Conservation (phyloP, 92 coral and sea anemone species). For the Plumapathes pennacea region DNA sequence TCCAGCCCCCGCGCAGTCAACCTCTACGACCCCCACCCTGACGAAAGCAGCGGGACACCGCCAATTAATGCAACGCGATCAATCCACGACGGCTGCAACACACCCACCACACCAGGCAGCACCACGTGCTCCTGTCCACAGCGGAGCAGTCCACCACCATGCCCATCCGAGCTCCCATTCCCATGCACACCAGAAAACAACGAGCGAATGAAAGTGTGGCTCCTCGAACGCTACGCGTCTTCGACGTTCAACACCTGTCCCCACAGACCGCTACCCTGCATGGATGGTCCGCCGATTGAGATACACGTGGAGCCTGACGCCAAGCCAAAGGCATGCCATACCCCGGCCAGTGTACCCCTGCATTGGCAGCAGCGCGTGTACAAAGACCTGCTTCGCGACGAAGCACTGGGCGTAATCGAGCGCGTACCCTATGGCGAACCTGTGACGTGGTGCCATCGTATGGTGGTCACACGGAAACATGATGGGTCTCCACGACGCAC, state of each 20-base stretch:
- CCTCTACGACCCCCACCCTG: neutral
- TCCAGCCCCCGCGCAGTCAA: neutral
- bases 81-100: conserved; percentile 17
- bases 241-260: conserved; percentile 62
- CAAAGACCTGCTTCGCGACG: conserved; percentile 59
- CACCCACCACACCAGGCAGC: conserved; percentile 2
- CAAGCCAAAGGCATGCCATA: conserved; percentile 56
- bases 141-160: conserved; percentile 7
- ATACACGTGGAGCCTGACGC: conserved; percentile 28
- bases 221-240: conserved; percentile 48
- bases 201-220: conserved; percentile 37
- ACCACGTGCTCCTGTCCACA: conserved; percentile 43
- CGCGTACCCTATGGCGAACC: conserved; percentile 67
- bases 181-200: conserved; percentile 37
- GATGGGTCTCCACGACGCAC: conserved; percentile 71
- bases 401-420: conserved; percentile 65
- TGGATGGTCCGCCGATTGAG: conserved; percentile 29
- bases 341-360: conserved; percentile 42
- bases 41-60: neutral
- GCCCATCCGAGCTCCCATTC: conserved; percentile 17
- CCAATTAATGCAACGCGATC: conserved; percentile 9
- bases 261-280: conserved; percentile 22
- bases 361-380: conserved; percentile 60
- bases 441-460: conserved; percentile 64
- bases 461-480: conserved; percentile 63